A percentile compares a stretch with the other conserved stretches of the same genome.
Conservation (phyloP, 2,888 invertebrate genomes). For the Macroteleia sp. region DNA sequence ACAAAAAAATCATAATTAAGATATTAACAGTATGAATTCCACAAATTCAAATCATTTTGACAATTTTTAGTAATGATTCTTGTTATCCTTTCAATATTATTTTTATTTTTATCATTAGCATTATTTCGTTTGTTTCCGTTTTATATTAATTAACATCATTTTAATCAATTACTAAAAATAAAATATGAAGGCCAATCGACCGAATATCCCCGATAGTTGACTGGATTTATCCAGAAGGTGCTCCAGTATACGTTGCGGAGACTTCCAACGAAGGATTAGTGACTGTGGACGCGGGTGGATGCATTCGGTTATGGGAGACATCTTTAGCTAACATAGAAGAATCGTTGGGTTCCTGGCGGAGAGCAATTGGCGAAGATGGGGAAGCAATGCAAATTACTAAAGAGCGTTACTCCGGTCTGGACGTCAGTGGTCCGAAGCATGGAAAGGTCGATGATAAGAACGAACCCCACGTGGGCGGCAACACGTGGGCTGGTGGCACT, state of each 20-base stretch:
- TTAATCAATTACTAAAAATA: too few relatives aligned
- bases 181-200: too few relatives aligned
- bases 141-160: too few relatives aligned
- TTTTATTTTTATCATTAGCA: too few relatives aligned
- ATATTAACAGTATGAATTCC: too few relatives aligned
- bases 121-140: too few relatives aligned
- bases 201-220: slow-evolving; percentile 81
- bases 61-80: too few relatives aligned
- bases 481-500: slow-evolving; percentile 98
- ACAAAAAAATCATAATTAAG: too few relatives aligned
- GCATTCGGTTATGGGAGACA: slow-evolving; percentile 86
- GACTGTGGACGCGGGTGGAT: slow-evolving; percentile 86
- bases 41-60: too few relatives aligned
- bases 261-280: slow-evolving; percentile 84
- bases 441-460: slow-evolving; percentile 96
- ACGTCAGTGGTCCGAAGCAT: slow-evolving; percentile 92
- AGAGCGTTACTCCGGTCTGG: slow-evolving; percentile 88
- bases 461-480: slow-evolving; percentile 97
- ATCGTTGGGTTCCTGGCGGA: slow-evolving; percentile 84
- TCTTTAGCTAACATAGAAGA: slow-evolving; percentile 82
- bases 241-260: slow-evolving; percentile 83
- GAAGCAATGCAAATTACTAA: slow-evolving; percentile 90
- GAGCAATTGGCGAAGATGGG: slow-evolving; percentile 75
- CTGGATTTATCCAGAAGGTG: slow-evolving; percentile 84
- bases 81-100: too few relatives aligned